Evolutionary conservation across 2,888 invertebrate species (phyloP).

Genomic region (Flexamia atlantica): DNA sequence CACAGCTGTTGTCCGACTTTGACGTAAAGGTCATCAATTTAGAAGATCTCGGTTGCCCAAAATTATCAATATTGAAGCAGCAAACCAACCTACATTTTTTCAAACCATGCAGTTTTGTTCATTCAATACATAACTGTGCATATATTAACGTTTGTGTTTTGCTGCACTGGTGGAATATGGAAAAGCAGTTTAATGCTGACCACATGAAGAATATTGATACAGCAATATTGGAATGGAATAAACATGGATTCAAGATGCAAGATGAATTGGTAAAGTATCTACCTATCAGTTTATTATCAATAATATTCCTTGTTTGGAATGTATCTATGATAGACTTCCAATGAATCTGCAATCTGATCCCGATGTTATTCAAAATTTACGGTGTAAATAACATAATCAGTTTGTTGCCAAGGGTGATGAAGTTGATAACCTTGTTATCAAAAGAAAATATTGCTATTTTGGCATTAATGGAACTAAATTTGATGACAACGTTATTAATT

Average conservation of each 20-base stretch:
- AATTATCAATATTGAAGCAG: no score
- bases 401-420: background rate
- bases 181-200: no score
- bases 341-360: background rate
- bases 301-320: background rate
- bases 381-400: background rate
- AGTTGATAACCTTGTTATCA: background rate
- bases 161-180: no score
- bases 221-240: background rate
- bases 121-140: background rate
- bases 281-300: background rate
- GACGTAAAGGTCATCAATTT: no score
- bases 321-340: background rate
- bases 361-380: background rate
- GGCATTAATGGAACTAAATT: background rate
- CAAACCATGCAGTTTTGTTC: background rate
- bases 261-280: constrained; percentile 9
- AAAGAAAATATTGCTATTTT: constrained; percentile 4
- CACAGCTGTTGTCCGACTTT: background rate
- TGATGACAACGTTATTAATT: background rate
- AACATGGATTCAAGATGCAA: constrained; percentile 4
- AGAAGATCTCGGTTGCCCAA: no score
- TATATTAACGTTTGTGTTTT: no score
- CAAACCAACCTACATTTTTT: no score
- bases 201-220: constrained; percentile 4